phyloP scores from a whole-genome alignment of 2,113 vertebrate genomes.

The Tylochromis polylepis region DNA sequence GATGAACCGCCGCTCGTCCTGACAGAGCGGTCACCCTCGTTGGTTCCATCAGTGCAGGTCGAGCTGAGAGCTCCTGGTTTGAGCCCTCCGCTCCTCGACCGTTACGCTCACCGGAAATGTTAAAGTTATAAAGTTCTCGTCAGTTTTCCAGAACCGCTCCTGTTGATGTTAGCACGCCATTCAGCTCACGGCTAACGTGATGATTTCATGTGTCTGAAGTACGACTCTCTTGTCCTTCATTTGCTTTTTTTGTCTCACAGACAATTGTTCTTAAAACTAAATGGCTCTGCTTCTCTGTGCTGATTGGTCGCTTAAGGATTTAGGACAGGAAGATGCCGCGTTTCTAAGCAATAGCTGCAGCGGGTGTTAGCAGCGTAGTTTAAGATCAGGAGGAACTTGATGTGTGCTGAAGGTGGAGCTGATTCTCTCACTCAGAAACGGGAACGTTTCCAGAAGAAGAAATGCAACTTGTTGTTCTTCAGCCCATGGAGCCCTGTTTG shows the following conservation, averaged over 20 bases:
- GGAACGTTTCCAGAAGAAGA: no score
- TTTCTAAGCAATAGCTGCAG: background rate
- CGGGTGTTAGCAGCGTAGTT: no score
- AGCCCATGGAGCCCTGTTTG: accelerated
- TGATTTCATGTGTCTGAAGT: background rate
- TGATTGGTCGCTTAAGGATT: background rate
- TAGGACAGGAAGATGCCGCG: background rate
- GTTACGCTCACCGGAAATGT: background rate
- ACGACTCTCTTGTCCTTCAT: accelerated
- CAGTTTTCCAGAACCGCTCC: background rate
- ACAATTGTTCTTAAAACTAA: background rate
- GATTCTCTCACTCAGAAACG: background rate
- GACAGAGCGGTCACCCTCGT: accelerated
- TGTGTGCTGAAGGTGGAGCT: background rate
- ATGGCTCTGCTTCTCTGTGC: background rate
- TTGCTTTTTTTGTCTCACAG: no score
- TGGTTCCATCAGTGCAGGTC: background rate
- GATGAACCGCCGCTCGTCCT: background rate
- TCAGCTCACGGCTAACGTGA: background rate
- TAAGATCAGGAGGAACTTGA: background rate
- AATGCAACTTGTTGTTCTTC: background rate
- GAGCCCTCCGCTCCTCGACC: background rate
- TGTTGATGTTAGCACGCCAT: background rate
- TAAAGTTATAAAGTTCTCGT: background rate
- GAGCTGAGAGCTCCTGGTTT: background rate